phyloP scores from a whole-genome alignment of 1,140 invertebrate species.

The Planococcus citri region DNA sequence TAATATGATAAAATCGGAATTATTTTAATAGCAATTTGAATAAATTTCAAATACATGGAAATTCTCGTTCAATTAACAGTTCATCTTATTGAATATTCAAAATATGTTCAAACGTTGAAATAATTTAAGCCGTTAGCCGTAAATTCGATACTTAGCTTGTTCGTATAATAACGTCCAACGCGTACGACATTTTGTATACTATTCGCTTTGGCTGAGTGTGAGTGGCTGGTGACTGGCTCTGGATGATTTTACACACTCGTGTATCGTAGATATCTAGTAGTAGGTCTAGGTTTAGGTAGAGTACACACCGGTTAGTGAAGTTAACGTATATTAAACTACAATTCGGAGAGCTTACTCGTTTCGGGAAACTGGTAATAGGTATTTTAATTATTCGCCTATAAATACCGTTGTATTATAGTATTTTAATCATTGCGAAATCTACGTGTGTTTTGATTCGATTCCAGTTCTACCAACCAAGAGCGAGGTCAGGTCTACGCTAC shows the following conservation, averaged over 20 bases:
- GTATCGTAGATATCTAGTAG: too few species aligned
- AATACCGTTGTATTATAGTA: not conserved
- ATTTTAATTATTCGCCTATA: not conserved
- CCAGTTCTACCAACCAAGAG: not conserved
- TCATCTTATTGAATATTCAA: not conserved
- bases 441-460: not conserved
- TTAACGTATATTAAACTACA: too few species aligned
- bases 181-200: too few species aligned
- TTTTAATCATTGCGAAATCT: conserved; percentile 4
- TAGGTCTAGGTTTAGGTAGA: too few species aligned
- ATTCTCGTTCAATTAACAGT: conserved; percentile 1
- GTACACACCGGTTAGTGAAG: too few species aligned
- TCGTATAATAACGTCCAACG: too few species aligned
- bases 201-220: too few species aligned
- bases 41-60: conserved; percentile 1
- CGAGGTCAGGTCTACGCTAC: not conserved
- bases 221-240: too few species aligned
- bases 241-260: too few species aligned
- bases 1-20: not conserved
- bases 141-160: not conserved
- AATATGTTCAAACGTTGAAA: not conserved
- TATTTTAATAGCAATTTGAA: not conserved
- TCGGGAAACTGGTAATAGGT: not conserved
- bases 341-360: not conserved
- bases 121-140: not conserved